Evolutionary conservation across 1,140 invertebrate species (phyloP), one percentile per base, ranked within the genome.

Genomic region (Eulimnadia texana): DNA sequence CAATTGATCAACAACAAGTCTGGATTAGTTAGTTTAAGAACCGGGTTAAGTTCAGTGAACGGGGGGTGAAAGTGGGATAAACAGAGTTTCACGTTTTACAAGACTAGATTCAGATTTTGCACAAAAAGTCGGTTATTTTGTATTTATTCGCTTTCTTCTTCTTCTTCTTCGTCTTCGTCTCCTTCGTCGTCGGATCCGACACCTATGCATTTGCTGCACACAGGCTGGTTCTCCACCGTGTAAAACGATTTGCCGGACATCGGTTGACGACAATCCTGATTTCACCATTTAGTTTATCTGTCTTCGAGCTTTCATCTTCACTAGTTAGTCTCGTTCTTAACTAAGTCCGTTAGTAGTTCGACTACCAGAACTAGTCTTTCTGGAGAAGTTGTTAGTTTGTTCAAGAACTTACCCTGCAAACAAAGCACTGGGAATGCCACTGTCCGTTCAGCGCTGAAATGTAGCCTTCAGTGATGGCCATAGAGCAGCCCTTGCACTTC

Each of bases 361-460:
- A n/a, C n/a, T n/a, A n/a, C n/a, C n/a, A n/a, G n/a, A n/a, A n/a
- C n/a, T n/a, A n/a, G n/a, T n/a, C n/a, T n/a, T n/a, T n/a, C n/a
- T n/a, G n/a, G n/a, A n/a, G n/a, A n/a, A n/a, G n/a, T n/a, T n/a
- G n/a, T n/a, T n/a, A n/a, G n/a, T n/a, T n/a, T n/a, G 24, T 52
- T 9, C 23, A 9, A 16, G 25, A 55, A 82, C 88, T 81, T 83
- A 98, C 95, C 86, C 93, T 86, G 82, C 97, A 99, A 63, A 98
- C 93, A 78, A 99, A 99, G 74, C 97, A 99, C 72, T 97, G 90
- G 11, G 94, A 91, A 79, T 99, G 97, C 96, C 96, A 99, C 72
- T 99, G 94, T 61, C 86, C 83, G 72, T 95, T 97, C 52, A 99
- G 76, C 13, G 96, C 96, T 1, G 93, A 96, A 70, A 99, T 98